Evolutionary conservation across 1,140 invertebrate genomes (phyloP).

Genomic region (Phortica variegata): DNA sequence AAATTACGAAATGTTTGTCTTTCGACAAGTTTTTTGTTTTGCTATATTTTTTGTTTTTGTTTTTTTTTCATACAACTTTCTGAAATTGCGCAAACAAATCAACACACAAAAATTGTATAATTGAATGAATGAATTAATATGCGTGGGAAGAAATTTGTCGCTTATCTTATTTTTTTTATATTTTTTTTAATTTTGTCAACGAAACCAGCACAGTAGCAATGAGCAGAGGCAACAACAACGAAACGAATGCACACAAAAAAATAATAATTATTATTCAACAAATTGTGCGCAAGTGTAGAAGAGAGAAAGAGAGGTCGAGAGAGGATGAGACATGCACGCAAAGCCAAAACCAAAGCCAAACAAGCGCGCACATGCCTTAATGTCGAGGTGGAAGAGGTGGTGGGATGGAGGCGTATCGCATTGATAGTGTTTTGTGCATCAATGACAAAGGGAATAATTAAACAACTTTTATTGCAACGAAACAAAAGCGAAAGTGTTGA

Average conservation of each 20-base stretch:
- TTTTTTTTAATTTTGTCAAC: no score
- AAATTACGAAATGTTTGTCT: constrained; percentile 36
- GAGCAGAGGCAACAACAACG: constrained; percentile 21
- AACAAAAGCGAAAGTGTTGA: constrained; percentile 55
- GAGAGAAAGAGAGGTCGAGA: not conserved
- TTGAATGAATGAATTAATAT: constrained; percentile 22
- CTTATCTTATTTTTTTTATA: no score
- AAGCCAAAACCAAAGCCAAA: no score
- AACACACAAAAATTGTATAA: constrained; percentile 14
- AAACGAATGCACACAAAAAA: constrained; percentile 2
- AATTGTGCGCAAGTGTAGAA: not conserved
- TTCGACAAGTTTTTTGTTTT: constrained; percentile 14
- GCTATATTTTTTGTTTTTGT: constrained; percentile 16
- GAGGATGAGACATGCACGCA: constrained; percentile 17
- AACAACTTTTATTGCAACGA: constrained; percentile 37
- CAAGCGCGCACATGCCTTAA: no score
- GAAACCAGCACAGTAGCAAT: no score
- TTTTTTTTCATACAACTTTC: constrained; percentile 14
- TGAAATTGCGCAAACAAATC: constrained; percentile 46
- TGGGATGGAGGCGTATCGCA: no score
- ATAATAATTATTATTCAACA: constrained; percentile 8
- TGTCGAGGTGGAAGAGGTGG: no score
- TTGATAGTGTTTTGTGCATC: no score
- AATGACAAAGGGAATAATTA: constrained; percentile 46
- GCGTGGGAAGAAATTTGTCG: constrained; percentile 45